phyloP scores from a whole-genome alignment of 2,113 vertebrate genomes.

The Cisticola juncidis region DNA sequence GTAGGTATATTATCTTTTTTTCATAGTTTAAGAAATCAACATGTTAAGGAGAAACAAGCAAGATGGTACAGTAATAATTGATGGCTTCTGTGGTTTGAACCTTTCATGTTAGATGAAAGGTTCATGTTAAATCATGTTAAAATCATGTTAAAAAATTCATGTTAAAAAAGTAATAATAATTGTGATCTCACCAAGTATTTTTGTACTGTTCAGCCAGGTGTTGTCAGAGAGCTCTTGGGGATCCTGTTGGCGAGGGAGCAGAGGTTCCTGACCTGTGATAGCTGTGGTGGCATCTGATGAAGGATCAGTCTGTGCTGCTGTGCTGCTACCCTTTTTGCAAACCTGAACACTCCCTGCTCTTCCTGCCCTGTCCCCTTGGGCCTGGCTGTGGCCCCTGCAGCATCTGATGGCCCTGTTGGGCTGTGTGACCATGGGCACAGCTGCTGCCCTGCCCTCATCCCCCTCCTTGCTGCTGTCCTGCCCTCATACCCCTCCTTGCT shows the following conservation, averaged over 20 bases:
- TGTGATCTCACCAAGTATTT: not conserved
- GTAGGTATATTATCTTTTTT: not conserved
- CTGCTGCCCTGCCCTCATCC: not conserved
- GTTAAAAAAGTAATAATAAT: not conserved
- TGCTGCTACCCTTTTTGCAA: not conserved
- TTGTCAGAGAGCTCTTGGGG: not conserved
- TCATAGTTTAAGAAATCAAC: not conserved
- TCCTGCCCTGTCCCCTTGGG: accelerated
- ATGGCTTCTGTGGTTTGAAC: not conserved
- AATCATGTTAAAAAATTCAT: no score
- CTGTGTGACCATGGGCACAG: accelerated
- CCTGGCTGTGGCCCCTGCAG: accelerated
- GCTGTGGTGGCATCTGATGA: no score
- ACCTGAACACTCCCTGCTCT: not conserved
- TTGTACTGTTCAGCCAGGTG: not conserved
- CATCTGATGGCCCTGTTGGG: not conserved
- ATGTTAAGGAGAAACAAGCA: not conserved
- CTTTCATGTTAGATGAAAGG: not conserved
- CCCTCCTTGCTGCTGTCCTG: not conserved
- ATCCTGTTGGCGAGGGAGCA: not conserved
- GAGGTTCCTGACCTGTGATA: accelerated
- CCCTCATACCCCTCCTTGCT: not conserved
- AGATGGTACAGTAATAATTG: not conserved
- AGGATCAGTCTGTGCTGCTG: not conserved
- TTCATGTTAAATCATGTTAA: no score